These are phyloP conservation scores for Solenodon paradoxus DNA, from an alignment of 2,113 vertebrate genomes.

Conservation along the genomic window DNA sequence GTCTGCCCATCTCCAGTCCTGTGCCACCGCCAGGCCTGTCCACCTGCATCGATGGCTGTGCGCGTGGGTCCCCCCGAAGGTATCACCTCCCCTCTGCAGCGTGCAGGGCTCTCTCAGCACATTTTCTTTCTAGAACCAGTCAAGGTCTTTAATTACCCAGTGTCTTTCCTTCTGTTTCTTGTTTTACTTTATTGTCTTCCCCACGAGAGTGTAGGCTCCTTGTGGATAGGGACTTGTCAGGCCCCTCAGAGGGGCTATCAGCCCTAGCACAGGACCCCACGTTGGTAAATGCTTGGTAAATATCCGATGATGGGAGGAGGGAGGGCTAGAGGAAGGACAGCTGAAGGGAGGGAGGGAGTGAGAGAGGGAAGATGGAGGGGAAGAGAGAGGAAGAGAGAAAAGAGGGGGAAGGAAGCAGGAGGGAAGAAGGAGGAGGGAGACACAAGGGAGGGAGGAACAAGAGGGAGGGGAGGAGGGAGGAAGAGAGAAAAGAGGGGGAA, in stretches of 20 bases:
- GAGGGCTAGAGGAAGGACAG: too few relatives aligned
- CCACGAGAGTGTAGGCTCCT: background rate
- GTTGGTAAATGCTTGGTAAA: background rate
- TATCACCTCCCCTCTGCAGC: accelerated
- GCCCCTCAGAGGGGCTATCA: accelerated
- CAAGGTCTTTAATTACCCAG: background rate
- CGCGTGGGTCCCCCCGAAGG: accelerated
- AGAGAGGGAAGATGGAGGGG: too few relatives aligned
- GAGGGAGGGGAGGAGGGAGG: too few relatives aligned
- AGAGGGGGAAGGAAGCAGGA: too few relatives aligned
- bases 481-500: too few relatives aligned
- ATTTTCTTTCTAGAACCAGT: background rate
- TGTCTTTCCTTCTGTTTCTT: background rate
- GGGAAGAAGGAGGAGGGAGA: too few relatives aligned
- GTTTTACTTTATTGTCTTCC: background rate
- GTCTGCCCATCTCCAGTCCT: too few relatives aligned
- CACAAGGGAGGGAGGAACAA: too few relatives aligned
- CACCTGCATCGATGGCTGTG: background rate
- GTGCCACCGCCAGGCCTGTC: background rate
- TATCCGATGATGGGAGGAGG: background rate
- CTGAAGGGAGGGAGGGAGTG: too few relatives aligned
- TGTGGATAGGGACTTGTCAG: background rate
- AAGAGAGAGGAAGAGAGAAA: too few relatives aligned
- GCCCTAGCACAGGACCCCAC: background rate
- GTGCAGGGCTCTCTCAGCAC: background rate